Evolutionary conservation across 2,888 invertebrate genomes (phyloP).

Genomic region (Litoditis marina): DNA sequence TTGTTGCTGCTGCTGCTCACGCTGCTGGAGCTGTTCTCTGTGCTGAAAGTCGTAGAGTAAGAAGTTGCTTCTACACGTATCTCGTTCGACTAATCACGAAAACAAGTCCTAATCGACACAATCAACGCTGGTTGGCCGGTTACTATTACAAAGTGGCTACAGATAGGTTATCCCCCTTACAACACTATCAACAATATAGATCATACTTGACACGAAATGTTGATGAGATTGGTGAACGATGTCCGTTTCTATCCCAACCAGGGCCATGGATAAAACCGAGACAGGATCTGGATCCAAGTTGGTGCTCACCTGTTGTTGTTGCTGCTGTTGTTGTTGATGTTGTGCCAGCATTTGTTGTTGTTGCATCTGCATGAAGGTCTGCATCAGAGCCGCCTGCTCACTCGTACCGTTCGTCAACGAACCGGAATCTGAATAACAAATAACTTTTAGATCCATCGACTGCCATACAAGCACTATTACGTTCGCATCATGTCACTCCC

Average conservation of each 20-base stretch:
- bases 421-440: constrained; percentile 10
- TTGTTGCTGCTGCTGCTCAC: constrained; percentile 8
- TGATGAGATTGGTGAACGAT: neutral
- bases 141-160: too few species aligned
- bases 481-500: too few species aligned
- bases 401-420: constrained; percentile 23
- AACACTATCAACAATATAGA: too few species aligned
- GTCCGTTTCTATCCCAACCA: too few species aligned
- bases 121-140: too few species aligned
- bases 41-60: neutral
- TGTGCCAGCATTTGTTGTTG: constrained; percentile 12
- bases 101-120: too few species aligned
- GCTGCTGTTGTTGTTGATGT: constrained; percentile 19
- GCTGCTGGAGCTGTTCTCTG: neutral
- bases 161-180: too few species aligned
- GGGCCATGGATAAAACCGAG: too few species aligned
- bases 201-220: neutral
- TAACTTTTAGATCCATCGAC: neutral
- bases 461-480: neutral
- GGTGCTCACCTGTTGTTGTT: constrained; percentile 7
- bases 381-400: constrained; percentile 17
- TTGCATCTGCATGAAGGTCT: constrained; percentile 15
- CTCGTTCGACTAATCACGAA: too few species aligned
- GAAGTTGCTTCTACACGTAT: too few species aligned
- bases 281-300: too few species aligned